Evolutionary conservation across 2,888 invertebrate species (phyloP), one percentile per base, ranked within the genome.

Genomic region (Protonemura montana): DNA sequence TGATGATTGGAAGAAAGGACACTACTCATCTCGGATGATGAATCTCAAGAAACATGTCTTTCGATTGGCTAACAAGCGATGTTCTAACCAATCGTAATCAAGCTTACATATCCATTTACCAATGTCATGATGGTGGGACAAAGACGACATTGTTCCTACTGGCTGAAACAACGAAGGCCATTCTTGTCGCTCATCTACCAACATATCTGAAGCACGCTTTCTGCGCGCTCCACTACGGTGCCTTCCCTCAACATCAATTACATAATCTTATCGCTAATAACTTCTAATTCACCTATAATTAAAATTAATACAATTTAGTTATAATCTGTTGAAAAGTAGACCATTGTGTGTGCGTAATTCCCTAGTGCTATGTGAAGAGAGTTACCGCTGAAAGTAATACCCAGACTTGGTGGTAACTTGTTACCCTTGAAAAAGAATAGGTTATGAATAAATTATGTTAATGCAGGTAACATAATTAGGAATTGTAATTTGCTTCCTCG

Each of bases 71-170:
- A 76, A 84, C 84, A 59, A 84, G 59, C 84, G 59, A 84, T 84
- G 84, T 84, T 59, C 84, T 84, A 84, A 76, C 84, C 84, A 84
- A 84, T 84, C 84, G 84, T 84, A 84, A 84, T 84, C 59, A 76
- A 84, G 84, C 84, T 84, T 84, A 84, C 42, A 84, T 59, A 84
- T 42, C 29, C 84, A 84, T 84, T 84, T 59, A 84, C 84, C 59
- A 84, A 84, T 84, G 84, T 84, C 84, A 84, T 84, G n/a, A 30
- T 81, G 30, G 59, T 84, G 59, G 29, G 29, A 28, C 42, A 59
- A 84, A 42, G 59, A 84, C 59, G 84, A 84, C 59, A 76, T 84
- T 84, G 59, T 84, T 27, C 27, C 59, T n/a, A 13, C 26, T 27
- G 27, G 26, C 26, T 27, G 28, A 84, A 5, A 84, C 84, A 84